Percentiles rank a stretch among this genome's conserved stretches.
Evolutionary conservation across 2,797 vertebrate genomes (phyloP).

Genomic region (Spinus olivaceus): DNA sequence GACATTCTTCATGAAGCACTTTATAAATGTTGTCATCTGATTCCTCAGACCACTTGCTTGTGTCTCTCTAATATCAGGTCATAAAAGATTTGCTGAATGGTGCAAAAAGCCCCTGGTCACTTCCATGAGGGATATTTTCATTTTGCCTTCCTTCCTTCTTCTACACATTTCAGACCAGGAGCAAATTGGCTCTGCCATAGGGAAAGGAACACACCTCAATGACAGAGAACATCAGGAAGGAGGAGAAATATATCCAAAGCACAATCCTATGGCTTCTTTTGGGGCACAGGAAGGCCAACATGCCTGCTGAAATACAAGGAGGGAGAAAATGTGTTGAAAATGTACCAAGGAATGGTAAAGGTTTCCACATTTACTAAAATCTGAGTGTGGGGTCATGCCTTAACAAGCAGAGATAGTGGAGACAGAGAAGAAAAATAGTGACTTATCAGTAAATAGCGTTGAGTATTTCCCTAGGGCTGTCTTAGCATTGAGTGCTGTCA

Average conservation of each 20-base stretch:
- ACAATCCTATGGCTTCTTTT: background rate
- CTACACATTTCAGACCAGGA: background rate
- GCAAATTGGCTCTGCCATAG: background rate
- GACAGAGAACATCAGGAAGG: background rate
- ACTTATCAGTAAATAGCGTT: background rate
- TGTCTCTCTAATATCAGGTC: background rate
- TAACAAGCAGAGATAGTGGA: background rate
- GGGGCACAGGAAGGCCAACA: background rate
- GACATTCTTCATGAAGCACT: fast-evolving
- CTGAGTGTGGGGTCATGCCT: background rate
- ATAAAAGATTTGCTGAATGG: background rate
- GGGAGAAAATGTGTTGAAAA: background rate
- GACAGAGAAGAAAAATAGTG: background rate
- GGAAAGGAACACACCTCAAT: background rate
- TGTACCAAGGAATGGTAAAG: fast-evolving
- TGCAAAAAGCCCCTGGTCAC: background rate
- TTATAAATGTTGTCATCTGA: fast-evolving
- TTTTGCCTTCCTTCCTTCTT: background rate
- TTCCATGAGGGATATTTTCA: background rate
- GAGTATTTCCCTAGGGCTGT: background rate
- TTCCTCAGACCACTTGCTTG: background rate
- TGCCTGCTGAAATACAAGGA: background rate
- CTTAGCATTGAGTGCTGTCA: background rate
- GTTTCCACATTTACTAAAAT: background rate
- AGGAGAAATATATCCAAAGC: background rate